Percentiles rank a stretch among this genome's conserved stretches.
phyloP scores from a whole-genome alignment of 2,888 invertebrate genomes.

The Ornithoptera priamus region DNA sequence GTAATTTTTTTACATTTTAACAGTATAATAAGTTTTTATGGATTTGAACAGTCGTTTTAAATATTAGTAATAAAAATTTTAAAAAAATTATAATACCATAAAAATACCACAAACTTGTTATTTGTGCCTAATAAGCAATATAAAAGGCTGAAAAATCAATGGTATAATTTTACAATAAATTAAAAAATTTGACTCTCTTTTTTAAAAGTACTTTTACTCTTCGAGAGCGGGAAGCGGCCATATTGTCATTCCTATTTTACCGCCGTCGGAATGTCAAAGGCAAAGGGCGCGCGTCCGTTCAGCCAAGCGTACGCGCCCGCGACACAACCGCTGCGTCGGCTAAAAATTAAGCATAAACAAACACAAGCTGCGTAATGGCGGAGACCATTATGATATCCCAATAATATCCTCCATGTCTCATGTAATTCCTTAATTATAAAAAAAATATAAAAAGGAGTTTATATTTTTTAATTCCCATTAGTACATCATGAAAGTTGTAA shows the following conservation, averaged over 20 bases:
- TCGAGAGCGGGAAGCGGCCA: constrained; percentile 37
- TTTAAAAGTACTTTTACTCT: constrained; percentile 45
- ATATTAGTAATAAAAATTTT: not conserved
- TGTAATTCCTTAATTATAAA: not conserved
- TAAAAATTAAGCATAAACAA: constrained; percentile 62
- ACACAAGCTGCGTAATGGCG: constrained; percentile 62
- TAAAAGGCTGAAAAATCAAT: constrained; percentile 33
- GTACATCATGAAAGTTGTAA: no score
- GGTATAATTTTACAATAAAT: constrained; percentile 48
- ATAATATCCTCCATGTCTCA: not conserved
- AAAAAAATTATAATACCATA: no score
- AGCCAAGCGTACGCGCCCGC: constrained; percentile 33
- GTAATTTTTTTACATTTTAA: not conserved
- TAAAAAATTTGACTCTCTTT: constrained; percentile 42
- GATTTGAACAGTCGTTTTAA: not conserved
- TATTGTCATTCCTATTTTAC: constrained; percentile 35
- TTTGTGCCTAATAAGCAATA: not conserved
- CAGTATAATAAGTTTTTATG: not conserved
- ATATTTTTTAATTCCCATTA: no score
- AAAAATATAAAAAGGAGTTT: not conserved
- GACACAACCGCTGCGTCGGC: constrained; percentile 40
- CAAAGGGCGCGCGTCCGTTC: constrained; percentile 32
- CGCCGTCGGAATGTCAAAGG: constrained; percentile 36
- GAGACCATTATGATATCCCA: constrained; percentile 19
- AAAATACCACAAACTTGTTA: not conserved